Evolutionary conservation across 2,113 vertebrate genomes (phyloP).

Genomic region (Thinocorus orbignyianus): DNA sequence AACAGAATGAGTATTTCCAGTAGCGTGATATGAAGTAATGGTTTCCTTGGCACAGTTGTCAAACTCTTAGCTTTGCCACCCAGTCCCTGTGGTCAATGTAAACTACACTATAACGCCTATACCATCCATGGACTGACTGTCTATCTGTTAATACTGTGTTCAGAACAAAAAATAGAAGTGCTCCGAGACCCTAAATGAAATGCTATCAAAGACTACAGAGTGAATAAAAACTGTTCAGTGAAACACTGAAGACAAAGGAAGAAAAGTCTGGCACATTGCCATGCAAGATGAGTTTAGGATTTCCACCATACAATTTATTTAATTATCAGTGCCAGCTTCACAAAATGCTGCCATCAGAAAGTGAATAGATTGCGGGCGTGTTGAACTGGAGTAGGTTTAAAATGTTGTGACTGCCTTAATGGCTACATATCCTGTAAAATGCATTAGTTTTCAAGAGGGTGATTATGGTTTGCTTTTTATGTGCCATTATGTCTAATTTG

Average conservation of each 20-base stretch:
- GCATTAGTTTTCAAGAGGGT: slow-evolving; percentile 67
- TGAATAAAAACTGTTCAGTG: slow-evolving; percentile 12
- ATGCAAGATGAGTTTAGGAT: slow-evolving; percentile 41
- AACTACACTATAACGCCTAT: neutral
- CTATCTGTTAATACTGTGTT: neutral
- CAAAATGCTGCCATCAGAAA: slow-evolving; percentile 45
- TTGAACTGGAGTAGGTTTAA: slow-evolving; percentile 57
- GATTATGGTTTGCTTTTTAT: slow-evolving; percentile 72
- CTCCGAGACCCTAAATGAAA: neutral
- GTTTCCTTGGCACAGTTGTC: neutral
- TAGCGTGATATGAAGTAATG: neutral
- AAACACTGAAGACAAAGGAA: slow-evolving; percentile 20
- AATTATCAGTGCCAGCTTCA: slow-evolving; percentile 52
- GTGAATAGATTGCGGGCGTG: neutral
- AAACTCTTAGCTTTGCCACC: neutral
- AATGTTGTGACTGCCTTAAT: slow-evolving; percentile 68
- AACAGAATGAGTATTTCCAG: neutral
- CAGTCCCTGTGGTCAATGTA: neutral
- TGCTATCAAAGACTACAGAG: neutral
- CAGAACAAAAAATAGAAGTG: neutral
- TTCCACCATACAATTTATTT: slow-evolving; percentile 49
- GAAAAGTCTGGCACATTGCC: neutral
- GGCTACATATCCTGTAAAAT: slow-evolving; percentile 60
- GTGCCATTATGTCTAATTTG: slow-evolving; percentile 76
- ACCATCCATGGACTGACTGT: rapidly evolving